Percentiles rank a stretch among this genome's conserved stretches.
Conservation (phyloP, 2,797 vertebrate species). For the Anguilla megastoma region DNA sequence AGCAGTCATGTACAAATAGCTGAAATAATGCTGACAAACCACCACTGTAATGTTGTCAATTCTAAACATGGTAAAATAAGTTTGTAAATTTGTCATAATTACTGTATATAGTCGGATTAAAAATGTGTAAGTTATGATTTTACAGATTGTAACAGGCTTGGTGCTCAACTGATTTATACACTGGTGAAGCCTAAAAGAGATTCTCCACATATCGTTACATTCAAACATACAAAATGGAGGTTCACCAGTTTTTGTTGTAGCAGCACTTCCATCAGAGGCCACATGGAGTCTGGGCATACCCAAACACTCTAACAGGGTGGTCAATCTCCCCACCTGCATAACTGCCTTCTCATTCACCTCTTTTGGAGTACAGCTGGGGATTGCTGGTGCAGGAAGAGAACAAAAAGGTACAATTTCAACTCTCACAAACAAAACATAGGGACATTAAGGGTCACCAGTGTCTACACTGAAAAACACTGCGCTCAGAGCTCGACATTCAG, state of each 20-base stretch:
- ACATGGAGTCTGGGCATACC: neutral
- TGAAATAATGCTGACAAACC: too few relatives aligned
- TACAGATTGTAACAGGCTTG: too few relatives aligned
- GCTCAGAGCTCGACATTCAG: slow-evolving; percentile 77
- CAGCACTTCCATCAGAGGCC: neutral
- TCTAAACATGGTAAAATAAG: neutral
- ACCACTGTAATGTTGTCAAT: neutral
- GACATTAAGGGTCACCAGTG: neutral
- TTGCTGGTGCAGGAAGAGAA: neutral
- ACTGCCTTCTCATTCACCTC: neutral
- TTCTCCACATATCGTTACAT: neutral
- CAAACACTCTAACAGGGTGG: neutral
- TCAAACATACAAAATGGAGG: neutral
- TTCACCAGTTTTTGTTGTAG: neutral
- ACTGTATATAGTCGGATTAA: neutral
- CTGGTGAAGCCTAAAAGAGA: neutral
- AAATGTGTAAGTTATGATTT: neutral
- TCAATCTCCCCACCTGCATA: neutral
- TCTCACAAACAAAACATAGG: neutral
- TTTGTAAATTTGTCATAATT: neutral
- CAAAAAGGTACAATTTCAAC: neutral
- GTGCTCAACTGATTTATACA: too few relatives aligned
- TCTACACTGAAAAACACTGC: slow-evolving; percentile 43
- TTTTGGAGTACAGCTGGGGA: neutral
- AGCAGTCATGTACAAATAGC: too few relatives aligned